phyloP scores from a whole-genome alignment of 2,888 invertebrate species.

The Ophion slaviceki region DNA sequence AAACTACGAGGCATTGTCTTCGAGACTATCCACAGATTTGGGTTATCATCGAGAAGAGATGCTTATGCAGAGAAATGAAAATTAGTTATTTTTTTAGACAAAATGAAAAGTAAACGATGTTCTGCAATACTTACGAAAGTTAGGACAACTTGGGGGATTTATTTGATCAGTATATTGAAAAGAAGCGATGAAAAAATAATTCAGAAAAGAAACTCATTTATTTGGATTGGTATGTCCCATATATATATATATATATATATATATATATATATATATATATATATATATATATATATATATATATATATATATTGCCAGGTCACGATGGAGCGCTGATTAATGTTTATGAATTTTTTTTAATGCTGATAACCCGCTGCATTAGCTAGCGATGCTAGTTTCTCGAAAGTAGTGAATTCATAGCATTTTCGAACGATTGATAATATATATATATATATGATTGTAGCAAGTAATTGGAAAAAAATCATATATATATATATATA shows the following conservation, averaged over 20 bases:
- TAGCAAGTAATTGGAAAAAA: conserved; percentile 50
- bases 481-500: background rate
- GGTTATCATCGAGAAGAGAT: no score
- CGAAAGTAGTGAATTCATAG: conserved; percentile 67
- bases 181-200: no score
- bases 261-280: conserved; percentile 6
- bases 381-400: conserved; percentile 69
- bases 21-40: no score
- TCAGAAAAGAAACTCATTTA: background rate
- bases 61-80: no score
- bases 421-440: conserved; percentile 66
- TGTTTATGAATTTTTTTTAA: conserved; percentile 30
- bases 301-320: conserved; percentile 30
- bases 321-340: conserved; percentile 68
- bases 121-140: no score
- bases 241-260: background rate
- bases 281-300: background rate
- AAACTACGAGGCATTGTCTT: no score
- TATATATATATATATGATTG: conserved; percentile 35
- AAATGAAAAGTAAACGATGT: no score
- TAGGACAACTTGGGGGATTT: no score
- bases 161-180: no score
- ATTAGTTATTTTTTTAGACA: no score
- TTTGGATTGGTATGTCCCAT: conserved; percentile 27
- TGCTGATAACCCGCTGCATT: conserved; percentile 68